Evolutionary conservation across 2,113 vertebrate genomes (phyloP), one percentile per base, ranked within the genome.

Genomic region (Cisticola juncidis): DNA sequence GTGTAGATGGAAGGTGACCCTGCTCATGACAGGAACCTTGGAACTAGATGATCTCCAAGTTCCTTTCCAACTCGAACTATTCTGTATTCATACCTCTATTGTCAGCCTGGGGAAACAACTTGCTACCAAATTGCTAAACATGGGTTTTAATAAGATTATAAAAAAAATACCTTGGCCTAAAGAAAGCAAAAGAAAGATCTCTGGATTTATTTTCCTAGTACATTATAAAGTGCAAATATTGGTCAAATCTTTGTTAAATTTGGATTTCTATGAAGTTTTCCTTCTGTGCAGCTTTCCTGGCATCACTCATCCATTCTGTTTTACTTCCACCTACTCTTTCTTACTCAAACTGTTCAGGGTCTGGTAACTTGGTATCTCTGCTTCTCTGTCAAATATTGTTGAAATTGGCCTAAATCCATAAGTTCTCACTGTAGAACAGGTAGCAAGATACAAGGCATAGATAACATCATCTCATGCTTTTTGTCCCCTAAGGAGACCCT

Each of bases 101-200:
- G 11, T 47, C 45, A 35, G 9, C n/a, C 35, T 13, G 22, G 22
- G 12, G 12, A 5, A 91, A 65, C 6, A 50, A 29, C n/a, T 72
- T 86, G 20, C 6, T 61, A 60, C 20, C 36, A 65, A 60, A 28
- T 33, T 21, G 3, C 8, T 44, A 48, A 79, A 6, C 0, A 0
- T 7, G 68, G 15, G 5, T 16, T 64, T 85, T 82, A 77, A 48
- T 4, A 44, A 15, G 35, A 36, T 68, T 56, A n/a, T 64, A 9
- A 69, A 88, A 81, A 25, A 83, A 57, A 31, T 7, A 36, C 0
- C 6, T n/a, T 74, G 28, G 3, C 14, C 17, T 51, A 62, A 81
- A 84, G 2, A 90, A 70, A 78, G 23, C 10, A 78, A 62, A 94
- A 80, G 18, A 70, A 48, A 24, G 8, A 47, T 70, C 5, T 48